phyloP scores from a whole-genome alignment of 2,113 vertebrate species.

The Alligator mississippiensis region DNA sequence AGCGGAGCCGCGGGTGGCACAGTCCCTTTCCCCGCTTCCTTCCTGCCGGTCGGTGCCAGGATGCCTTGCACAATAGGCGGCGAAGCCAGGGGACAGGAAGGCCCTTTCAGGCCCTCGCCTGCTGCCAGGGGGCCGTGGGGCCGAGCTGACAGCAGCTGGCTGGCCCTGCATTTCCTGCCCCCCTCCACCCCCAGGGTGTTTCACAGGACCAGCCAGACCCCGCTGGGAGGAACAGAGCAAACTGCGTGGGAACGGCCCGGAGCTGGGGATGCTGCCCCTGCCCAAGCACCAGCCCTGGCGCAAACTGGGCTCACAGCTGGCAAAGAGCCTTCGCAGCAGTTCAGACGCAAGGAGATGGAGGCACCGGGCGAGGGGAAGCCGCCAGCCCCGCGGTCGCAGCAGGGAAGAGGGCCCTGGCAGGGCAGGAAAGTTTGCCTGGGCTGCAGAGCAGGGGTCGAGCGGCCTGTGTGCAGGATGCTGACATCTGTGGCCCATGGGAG shows the following conservation, averaged over 20 bases:
- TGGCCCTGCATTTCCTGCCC: no score
- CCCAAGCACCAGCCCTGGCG: not conserved
- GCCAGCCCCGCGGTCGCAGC: no score
- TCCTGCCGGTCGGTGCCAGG: not conserved
- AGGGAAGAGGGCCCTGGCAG: no score
- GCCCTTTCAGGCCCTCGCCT: not conserved
- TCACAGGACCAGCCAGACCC: not conserved
- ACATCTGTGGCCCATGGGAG: no score
- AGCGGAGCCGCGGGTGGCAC: not conserved
- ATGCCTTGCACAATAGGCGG: not conserved
- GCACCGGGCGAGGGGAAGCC: not conserved
- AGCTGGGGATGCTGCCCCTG: not conserved
- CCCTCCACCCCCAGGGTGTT: not conserved
- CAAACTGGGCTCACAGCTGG: not conserved
- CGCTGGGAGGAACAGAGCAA: not conserved
- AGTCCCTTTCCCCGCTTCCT: not conserved
- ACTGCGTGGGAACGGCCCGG: not conserved
- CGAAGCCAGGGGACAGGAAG: not conserved
- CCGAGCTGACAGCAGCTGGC: not conserved
- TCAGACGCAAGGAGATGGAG: no score
- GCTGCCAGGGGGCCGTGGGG: not conserved
- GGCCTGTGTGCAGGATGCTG: no score
- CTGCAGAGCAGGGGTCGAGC: no score
- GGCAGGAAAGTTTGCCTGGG: no score
- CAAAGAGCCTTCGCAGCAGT: not conserved